These are phyloP conservation scores for Sphenodon punctatus DNA, from an alignment of 2,797 vertebrate genomes.

Conservation along the genomic window DNA sequence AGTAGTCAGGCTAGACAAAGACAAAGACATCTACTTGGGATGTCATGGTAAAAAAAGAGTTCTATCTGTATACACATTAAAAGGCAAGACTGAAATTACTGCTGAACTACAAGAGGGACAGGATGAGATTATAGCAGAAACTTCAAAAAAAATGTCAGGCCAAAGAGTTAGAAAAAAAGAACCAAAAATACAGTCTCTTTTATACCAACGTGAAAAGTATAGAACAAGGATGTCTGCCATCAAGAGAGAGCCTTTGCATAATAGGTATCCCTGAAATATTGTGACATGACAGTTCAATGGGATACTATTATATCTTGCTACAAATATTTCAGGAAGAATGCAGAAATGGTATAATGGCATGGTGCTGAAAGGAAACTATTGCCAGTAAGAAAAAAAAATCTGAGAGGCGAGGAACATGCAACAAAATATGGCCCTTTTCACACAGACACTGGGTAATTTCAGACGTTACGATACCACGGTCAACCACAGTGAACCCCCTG, in stretches of 20 bases:
- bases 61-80: not conserved
- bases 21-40: conserved; percentile 63
- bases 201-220: not conserved
- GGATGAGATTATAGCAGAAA: not conserved
- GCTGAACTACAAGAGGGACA: not conserved
- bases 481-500: no score
- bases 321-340: not conserved
- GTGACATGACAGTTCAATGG: not conserved
- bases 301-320: not conserved
- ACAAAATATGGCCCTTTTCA: no score
- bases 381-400: no score
- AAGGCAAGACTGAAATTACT: conserved; percentile 40
- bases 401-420: no score
- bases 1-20: conserved; percentile 63
- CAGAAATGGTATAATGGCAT: not conserved
- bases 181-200: not conserved
- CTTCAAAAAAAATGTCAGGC: conserved; percentile 12
- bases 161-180: conserved; percentile 2
- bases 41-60: conserved; percentile 48
- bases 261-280: not conserved
- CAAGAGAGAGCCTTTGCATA: not conserved
- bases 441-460: no score
- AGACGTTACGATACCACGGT: no score
- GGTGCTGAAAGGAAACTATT: no score
- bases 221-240: not conserved